Evolutionary conservation across 2,113 vertebrate species (phyloP), one percentile per base, ranked within the genome.

Genomic region (Anthoscopus minutus): DNA sequence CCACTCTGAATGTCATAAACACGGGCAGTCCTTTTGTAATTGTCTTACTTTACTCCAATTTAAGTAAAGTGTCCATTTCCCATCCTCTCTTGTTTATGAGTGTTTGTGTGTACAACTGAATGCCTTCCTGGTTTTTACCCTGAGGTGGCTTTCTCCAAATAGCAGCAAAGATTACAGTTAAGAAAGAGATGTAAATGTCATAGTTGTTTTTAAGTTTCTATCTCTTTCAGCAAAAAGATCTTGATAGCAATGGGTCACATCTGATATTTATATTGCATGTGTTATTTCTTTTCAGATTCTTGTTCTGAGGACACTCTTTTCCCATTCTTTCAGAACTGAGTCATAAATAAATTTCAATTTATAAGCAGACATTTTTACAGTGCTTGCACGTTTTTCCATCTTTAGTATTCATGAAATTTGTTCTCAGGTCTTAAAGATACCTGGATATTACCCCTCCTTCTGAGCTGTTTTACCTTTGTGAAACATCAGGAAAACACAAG

Each of bases 401-500:
- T 92, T 89, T 56, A 78, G 31, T 56, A 60, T 81, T 73, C 30
- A 60, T 76, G 56, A 6, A 37, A 35, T 89, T 86, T 89, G 11
- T 74, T 23, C 37, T 53, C 70, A 50, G 11, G 15, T 58, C 37
- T 96, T 57, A 81, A 58, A 92, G 31, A 60, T 56, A 91, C 33
- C 24, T 72, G 30, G 24, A 50, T 69, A 50, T 40, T 73, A 42
- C 15, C 8, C 72, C n/a, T 85, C 30, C 33, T 95, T 96, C 40
- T 93, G 88, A 93, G 48, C 20, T 45, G 42, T 17, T 51, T 88
- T 94, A 92, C 31, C 38, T 73, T 87, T 90, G 47, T 64, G 76
- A 64, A 96, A 37, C 50, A 84, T 91, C 28, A 91, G 66, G 77
- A 86, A 95, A 92, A 78, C 56, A 90, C 37, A 65, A 85, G 19